Percentiles rank a stretch among this genome's conserved stretches.
Evolutionary conservation across 1,140 invertebrate species (phyloP).

Genomic region (Penaeus vannamei): DNA sequence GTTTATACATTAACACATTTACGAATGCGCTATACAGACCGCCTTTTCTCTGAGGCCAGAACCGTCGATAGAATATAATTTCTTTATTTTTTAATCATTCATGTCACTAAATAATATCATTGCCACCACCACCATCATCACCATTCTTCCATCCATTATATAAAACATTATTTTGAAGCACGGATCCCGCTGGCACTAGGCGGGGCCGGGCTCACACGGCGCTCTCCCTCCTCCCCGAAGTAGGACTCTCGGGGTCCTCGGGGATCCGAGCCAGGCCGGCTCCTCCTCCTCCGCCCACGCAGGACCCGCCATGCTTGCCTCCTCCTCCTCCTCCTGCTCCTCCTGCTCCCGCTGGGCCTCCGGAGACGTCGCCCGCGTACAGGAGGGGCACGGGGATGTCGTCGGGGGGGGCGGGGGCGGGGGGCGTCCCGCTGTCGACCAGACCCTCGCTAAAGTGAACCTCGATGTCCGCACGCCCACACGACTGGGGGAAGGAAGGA

Average conservation of each 20-base stretch:
- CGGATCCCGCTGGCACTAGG: slow-evolving; percentile 10
- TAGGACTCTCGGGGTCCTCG: slow-evolving; percentile 55
- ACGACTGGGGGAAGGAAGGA: slow-evolving; percentile 28
- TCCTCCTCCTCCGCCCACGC: background rate
- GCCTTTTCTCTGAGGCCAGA: too few relatives aligned
- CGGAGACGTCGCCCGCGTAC: slow-evolving; percentile 38
- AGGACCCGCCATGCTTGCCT: background rate
- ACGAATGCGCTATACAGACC: too few relatives aligned
- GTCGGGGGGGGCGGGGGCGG: slow-evolving; percentile 46
- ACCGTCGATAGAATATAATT: too few relatives aligned
- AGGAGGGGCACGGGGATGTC: slow-evolving; percentile 45
- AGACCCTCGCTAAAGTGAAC: slow-evolving; percentile 46
- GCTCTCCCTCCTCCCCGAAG: slow-evolving; percentile 47
- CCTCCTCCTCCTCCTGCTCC: background rate
- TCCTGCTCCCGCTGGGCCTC: background rate
- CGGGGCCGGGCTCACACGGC: slow-evolving; percentile 52
- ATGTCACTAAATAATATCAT: too few relatives aligned
- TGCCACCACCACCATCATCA: background rate
- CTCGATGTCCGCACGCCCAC: slow-evolving; percentile 47
- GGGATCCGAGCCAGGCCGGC: slow-evolving; percentile 48
- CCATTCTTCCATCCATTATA: background rate
- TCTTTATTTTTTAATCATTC: too few relatives aligned
- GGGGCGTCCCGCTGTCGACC: slow-evolving; percentile 45
- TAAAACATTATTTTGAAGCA: background rate
- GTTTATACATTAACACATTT: too few relatives aligned